phyloP scores from a whole-genome alignment of 2,888 invertebrate species.

The Erynnis tages region DNA sequence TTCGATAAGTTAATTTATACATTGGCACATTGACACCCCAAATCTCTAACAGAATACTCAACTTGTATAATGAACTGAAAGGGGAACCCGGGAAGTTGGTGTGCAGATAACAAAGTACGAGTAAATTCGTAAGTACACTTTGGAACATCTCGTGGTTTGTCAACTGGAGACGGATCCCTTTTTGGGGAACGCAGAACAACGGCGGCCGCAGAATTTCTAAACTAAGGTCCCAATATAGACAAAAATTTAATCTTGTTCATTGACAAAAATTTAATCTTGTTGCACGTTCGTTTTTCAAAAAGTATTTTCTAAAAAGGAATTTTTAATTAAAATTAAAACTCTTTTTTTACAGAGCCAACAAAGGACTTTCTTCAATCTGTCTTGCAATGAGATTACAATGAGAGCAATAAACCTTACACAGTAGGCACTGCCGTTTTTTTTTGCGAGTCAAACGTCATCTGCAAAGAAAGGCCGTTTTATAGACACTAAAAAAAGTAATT shows the following conservation, averaged over 20 bases:
- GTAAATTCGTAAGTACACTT: conserved; percentile 21
- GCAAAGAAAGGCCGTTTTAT: conserved; percentile 32
- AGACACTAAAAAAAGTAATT: conserved; percentile 51
- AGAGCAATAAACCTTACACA: conserved; percentile 22
- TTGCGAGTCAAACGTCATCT: conserved; percentile 19
- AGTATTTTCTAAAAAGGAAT: background rate
- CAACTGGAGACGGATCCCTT: conserved; percentile 1
- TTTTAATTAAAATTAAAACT: background rate
- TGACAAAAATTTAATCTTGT: too few relatives aligned
- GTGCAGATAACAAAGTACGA: conserved; percentile 24
- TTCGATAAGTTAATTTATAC: conserved; percentile 2
- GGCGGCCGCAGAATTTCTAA: background rate
- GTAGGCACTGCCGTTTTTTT: conserved; percentile 15
- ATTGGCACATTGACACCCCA: conserved; percentile 10
- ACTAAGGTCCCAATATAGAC: background rate
- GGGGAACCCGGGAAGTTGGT: conserved; percentile 8
- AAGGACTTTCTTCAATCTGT: conserved; percentile 13
- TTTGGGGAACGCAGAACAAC: background rate
- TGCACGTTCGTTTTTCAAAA: too few relatives aligned
- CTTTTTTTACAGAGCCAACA: background rate
- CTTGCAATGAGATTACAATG: conserved; percentile 21
- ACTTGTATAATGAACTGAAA: conserved; percentile 12
- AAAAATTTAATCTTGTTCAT: too few relatives aligned
- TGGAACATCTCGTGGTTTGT: conserved; percentile 20
- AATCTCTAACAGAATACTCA: conserved; percentile 7